Base-by-base conservation (phyloP, 2,888 invertebrate genomes). In the Phortica okadai region DNA sequence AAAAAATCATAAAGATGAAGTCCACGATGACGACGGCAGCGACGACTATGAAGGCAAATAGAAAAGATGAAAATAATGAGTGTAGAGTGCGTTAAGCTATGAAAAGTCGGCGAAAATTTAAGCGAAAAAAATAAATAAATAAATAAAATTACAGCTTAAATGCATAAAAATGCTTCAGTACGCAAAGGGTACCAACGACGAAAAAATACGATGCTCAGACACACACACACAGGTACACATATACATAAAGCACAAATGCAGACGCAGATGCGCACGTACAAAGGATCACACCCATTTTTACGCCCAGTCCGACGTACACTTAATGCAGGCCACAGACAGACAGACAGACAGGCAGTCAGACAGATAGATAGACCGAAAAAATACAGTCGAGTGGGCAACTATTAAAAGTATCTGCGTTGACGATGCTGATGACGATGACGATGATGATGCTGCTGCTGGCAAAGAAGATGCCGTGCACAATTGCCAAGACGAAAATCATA, bases 381-480 rank as follows among this genome's bases (percentile, higher is more conserved):
- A 7, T 21, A 16, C 72, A 41, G 54, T 73, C 69, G 70, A 69
- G 72, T 54, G n/a, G 59, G 16, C 10, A 21, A 44, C 21, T 21
- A 69, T 45, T 69, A 42, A 69, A 50, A 45, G 69, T 10, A 25
- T 21, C 2, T 25, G 16, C 25, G 25, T 16, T 10, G 10, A 62
- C 56, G 56, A 21, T 16, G 62, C 16, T 10, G 25, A 25, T 7
- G 8, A 1, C 6, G 50, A 50, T 50, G 50, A 50, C 10, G 8
- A 14, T 50, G 50, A 50, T 50, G 50, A 50, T 16, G 62, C 16
- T 10, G 25, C 5, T 7, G 25, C 3, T 50, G 50, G 14, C 6
- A 14, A 50, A 14, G 8, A 14, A 11, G 50, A 50, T 50, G 50
- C 50, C n/a, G 73, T 76, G 79, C 88, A 87, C 86, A 87, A 85